These are phyloP conservation scores for Protodeltote pygarga DNA, from an alignment of 2,888 invertebrate genomes.

Conservation along the genomic window DNA sequence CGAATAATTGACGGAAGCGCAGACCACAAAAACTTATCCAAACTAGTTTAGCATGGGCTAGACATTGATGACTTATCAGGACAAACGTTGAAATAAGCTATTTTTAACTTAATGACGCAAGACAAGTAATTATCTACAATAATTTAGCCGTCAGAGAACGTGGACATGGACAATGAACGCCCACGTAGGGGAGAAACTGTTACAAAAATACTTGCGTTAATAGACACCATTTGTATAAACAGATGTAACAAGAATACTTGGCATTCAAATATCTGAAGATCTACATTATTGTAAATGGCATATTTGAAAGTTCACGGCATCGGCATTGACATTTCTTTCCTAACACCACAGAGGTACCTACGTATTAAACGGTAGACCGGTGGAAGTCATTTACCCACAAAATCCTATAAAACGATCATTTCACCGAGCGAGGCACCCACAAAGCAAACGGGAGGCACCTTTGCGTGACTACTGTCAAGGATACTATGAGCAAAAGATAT, in stretches of 20 bases:
- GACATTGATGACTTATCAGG: conserved; percentile 42
- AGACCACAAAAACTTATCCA: conserved; percentile 27
- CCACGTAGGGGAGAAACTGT: conserved; percentile 6
- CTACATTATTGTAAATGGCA: conserved; percentile 30
- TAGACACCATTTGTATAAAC: not conserved
- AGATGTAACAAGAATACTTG: conserved; percentile 37
- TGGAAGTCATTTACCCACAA: conserved; percentile 40
- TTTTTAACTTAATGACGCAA: conserved; percentile 46
- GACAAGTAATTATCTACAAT: no score
- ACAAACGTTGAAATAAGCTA: conserved; percentile 28
- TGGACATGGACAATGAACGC: not conserved
- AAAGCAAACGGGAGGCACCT: no score
- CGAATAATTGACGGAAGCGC: conserved; percentile 3
- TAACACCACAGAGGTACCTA: conserved; percentile 19
- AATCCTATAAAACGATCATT: conserved; percentile 54
- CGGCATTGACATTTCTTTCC: conserved; percentile 56
- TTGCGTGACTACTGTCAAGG: conserved; percentile 31
- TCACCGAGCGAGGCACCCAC: no score
- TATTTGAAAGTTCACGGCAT: conserved; percentile 52
- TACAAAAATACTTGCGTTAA: conserved; percentile 3
- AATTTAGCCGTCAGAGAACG: no score
- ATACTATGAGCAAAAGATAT: conserved; percentile 25
- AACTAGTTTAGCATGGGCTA: conserved; percentile 32
- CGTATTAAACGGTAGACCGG: conserved; percentile 20
- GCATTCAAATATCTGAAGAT: conserved; percentile 47